Percentiles rank a stretch among this genome's conserved stretches.
These are phyloP conservation scores for Acrocephalus arundinaceus DNA, from an alignment of 2,113 vertebrate genomes.

Conservation along the genomic window DNA sequence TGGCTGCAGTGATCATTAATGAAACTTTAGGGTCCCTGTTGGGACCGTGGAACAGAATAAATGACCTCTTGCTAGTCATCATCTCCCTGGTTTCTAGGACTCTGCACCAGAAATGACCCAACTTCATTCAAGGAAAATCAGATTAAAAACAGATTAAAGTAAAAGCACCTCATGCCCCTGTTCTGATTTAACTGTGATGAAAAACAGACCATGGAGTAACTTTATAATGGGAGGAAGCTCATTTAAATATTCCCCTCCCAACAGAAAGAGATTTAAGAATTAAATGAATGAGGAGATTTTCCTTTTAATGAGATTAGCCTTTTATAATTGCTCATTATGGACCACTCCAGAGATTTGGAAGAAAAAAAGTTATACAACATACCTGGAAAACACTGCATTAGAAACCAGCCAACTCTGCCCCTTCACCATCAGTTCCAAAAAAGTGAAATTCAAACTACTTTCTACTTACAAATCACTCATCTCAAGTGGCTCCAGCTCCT, in stretches of 20 bases:
- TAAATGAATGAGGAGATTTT: slow-evolving; percentile 45
- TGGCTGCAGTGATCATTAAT: slow-evolving; percentile 38
- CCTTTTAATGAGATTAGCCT: slow-evolving; percentile 45
- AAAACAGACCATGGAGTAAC: slow-evolving; percentile 50
- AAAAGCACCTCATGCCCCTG: slow-evolving; percentile 33
- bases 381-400: slow-evolving; percentile 45
- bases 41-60: background rate
- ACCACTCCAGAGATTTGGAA: slow-evolving; percentile 22
- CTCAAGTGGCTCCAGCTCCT: slow-evolving; percentile 39
- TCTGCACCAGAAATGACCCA: slow-evolving; percentile 27
- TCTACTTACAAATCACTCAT: slow-evolving; percentile 21
- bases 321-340: slow-evolving; percentile 39
- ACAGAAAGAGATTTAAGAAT: slow-evolving; percentile 53
- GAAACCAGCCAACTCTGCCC: background rate
- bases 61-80: slow-evolving; percentile 35
- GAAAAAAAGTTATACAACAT: slow-evolving; percentile 20
- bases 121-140: slow-evolving; percentile 35
- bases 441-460: slow-evolving; percentile 31
- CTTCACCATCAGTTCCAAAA: background rate
- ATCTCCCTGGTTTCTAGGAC: slow-evolving; percentile 29
- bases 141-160: slow-evolving; percentile 52
- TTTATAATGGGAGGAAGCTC: slow-evolving; percentile 50
- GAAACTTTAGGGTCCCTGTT: slow-evolving; percentile 20
- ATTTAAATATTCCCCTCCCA: slow-evolving; percentile 46
- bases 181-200: slow-evolving; percentile 47